phyloP scores from a whole-genome alignment of 2,797 vertebrate species.

The Scomberomorus guttatus region DNA sequence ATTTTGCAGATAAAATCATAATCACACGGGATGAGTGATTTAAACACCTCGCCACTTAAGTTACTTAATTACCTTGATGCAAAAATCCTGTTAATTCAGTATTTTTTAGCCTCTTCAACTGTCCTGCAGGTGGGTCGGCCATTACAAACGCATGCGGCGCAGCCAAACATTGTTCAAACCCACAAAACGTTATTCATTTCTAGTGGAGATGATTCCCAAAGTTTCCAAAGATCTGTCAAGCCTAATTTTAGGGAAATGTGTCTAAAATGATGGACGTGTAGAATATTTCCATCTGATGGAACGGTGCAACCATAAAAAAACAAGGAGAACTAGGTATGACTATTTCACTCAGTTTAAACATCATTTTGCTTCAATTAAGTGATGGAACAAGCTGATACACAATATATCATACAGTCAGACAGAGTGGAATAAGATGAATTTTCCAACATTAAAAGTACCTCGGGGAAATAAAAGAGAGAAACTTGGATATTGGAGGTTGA shows the following conservation, averaged over 20 bases:
- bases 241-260: too few relatives aligned
- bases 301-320: not conserved
- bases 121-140: too few relatives aligned
- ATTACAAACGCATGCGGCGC: too few relatives aligned
- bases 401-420: not conserved
- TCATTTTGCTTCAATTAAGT: not conserved
- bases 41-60: too few relatives aligned
- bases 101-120: too few relatives aligned
- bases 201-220: too few relatives aligned
- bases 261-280: too few relatives aligned
- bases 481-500: too few relatives aligned
- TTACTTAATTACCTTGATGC: not conserved
- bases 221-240: too few relatives aligned
- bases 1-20: not conserved
- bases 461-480: too few relatives aligned
- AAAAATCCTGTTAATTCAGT: not conserved
- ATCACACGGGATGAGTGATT: not conserved
- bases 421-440: not conserved
- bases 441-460: not conserved
- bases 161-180: too few relatives aligned
- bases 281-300: not conserved
- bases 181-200: too few relatives aligned
- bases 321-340: not conserved
- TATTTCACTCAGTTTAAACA: not conserved
- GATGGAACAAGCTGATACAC: not conserved